phyloP scores from a whole-genome alignment of 2,113 vertebrate species.

The Myotis yumanensis region DNA sequence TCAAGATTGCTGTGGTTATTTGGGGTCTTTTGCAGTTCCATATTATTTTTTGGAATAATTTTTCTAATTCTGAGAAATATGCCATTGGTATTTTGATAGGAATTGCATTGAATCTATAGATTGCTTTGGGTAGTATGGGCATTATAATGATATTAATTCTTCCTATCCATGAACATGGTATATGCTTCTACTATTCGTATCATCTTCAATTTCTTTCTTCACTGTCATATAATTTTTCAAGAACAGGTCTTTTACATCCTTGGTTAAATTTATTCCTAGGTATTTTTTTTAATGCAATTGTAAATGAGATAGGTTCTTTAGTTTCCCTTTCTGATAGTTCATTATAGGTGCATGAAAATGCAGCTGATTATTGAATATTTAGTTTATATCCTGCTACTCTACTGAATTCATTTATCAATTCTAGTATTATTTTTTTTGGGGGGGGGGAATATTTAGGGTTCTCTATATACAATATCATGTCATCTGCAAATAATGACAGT shows the following conservation, averaged over 20 bases:
- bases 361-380: neutral
- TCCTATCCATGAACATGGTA: neutral
- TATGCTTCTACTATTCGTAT: neutral
- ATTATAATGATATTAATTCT: neutral
- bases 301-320: neutral
- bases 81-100: neutral
- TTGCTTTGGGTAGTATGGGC: neutral
- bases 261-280: neutral
- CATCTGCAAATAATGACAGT: neutral
- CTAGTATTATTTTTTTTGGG: neutral
- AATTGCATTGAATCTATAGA: neutral
- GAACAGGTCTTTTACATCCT: neutral
- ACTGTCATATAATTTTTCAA: neutral
- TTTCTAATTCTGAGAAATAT: neutral
- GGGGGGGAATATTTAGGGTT: neutral
- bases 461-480: neutral
- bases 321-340: neutral
- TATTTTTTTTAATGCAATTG: neutral
- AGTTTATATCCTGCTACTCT: neutral
- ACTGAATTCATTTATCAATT: neutral
- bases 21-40: neutral
- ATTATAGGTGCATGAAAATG: neutral
- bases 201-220: neutral
- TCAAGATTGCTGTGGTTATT: neutral
- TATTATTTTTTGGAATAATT: neutral